A percentile compares a stretch with the other conserved stretches of the same genome.
These are phyloP conservation scores for Saxicola maurus DNA, from an alignment of 2,797 vertebrate genomes.

Conservation along the genomic window DNA sequence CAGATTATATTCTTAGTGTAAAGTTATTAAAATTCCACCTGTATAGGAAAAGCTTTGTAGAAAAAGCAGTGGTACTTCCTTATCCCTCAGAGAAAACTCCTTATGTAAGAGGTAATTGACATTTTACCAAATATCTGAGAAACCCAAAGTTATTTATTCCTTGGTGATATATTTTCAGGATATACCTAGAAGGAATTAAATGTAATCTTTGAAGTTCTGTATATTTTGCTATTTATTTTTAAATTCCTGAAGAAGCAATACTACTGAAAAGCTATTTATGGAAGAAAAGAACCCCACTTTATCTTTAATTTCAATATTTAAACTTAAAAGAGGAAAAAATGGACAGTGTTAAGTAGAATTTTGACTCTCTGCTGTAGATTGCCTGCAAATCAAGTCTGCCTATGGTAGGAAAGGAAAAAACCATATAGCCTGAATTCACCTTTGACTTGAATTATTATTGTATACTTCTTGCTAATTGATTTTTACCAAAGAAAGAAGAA, in stretches of 20 bases:
- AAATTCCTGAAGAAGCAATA: conserved; percentile 23
- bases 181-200: conserved; percentile 12
- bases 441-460: conserved; percentile 36
- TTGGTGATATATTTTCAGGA: conserved; percentile 4
- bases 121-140: conserved; percentile 47
- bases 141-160: conserved; percentile 55
- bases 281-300: background rate
- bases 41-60: background rate
- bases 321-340: conserved; percentile 11
- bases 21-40: background rate
- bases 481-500: conserved; percentile 45
- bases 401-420: background rate
- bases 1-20: background rate
- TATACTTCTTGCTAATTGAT: conserved; percentile 28
- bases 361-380: background rate
- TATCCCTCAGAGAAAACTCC: background rate
- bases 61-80: conserved; percentile 20
- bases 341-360: background rate
- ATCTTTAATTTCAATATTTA: conserved; percentile 39
- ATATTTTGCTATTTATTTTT: conserved; percentile 66
- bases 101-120: background rate
- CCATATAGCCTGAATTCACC: background rate
- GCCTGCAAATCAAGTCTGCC: background rate
- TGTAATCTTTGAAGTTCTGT: conserved; percentile 42
- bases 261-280: conserved; percentile 60